Evolutionary conservation across 2,888 invertebrate species (phyloP).

Genomic region (Scelioninae gen. 1): DNA sequence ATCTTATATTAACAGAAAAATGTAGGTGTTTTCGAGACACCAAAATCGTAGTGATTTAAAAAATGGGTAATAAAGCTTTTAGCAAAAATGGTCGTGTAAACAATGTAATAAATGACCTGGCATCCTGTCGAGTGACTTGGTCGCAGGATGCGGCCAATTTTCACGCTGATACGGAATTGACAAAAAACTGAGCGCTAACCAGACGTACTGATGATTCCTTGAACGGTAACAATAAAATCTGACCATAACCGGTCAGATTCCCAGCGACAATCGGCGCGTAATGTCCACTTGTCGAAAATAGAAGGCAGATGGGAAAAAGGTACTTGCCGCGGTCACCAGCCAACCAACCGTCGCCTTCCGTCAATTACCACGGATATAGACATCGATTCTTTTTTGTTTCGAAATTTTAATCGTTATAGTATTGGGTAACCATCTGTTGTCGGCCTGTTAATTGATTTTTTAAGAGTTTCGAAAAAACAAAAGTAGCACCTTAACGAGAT

Average conservation of each 20-base stretch:
- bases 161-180: constrained; percentile 72
- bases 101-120: constrained; percentile 64
- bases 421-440: constrained; percentile 36
- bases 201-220: constrained; percentile 69
- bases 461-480: background rate
- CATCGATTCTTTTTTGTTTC: constrained; percentile 40
- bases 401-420: constrained; percentile 24
- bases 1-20: too few relatives aligned
- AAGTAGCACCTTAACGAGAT: background rate
- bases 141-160: constrained; percentile 74
- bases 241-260: constrained; percentile 60
- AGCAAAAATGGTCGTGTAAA: constrained; percentile 50
- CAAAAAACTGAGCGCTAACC: constrained; percentile 69
- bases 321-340: constrained; percentile 20
- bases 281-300: constrained; percentile 67
- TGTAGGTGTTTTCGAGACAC: too few relatives aligned
- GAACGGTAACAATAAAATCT: constrained; percentile 71
- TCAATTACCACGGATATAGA: constrained; percentile 60
- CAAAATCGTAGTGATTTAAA: constrained; percentile 41
- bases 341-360: constrained; percentile 55
- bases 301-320: constrained; percentile 55
- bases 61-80: constrained; percentile 52
- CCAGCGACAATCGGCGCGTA: constrained; percentile 55
- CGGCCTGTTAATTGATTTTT: constrained; percentile 2
- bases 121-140: constrained; percentile 62